Base-by-base conservation (phyloP, 2,888 invertebrate species). In the Blomia tropicalis region DNA sequence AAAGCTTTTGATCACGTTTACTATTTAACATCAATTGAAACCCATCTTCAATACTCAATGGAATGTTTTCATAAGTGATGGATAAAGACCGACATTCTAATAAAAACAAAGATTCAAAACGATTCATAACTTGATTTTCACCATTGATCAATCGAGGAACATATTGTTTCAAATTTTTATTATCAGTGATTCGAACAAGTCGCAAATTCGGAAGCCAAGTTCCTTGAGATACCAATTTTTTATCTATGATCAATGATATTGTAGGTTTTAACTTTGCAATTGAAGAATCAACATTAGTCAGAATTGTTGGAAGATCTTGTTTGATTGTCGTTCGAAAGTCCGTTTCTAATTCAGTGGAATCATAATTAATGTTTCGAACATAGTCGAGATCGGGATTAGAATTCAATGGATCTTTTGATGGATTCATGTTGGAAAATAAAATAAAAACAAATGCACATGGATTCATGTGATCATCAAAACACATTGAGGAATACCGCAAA, bases 31-130 rank as follows among this genome's bases (percentile, higher is more conserved):
- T 51, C 14, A 63, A 27, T 63, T 58, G 11, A 29, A 29, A 63
- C 23, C 56, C 43, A 19, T 63, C 59, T 59, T 63, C 58, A 44
- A 63, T 63, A 43, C 63, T 63, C 4, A 63, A n/a, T 27, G 44
- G 44, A 47, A 63, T 51, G 29, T 51, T 36, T 11, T 44, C 29
- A 29, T 44, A 59, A 25, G 23, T n/a, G 14, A 63, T 54, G 29
- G 36, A 59, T 17, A 63, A 23, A 25, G 25, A 23, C 11, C 54
- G 31, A 31, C 47, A 59, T 63, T 63, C 63, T 25, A 63, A 29
- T 4, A 53, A 17, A 59, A 59, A 63, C 22, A 63, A 36, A 4
- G 59, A 44, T 63, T 59, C 59, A 27, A 59, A 58, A n/a, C 59
- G 63, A 1, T 62, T 19, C 29, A 63, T 44, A 58, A 29, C 30